These are phyloP conservation scores for Ictalurus punctatus DNA, from an alignment of 2,113 vertebrate genomes.

Conservation along the genomic window DNA sequence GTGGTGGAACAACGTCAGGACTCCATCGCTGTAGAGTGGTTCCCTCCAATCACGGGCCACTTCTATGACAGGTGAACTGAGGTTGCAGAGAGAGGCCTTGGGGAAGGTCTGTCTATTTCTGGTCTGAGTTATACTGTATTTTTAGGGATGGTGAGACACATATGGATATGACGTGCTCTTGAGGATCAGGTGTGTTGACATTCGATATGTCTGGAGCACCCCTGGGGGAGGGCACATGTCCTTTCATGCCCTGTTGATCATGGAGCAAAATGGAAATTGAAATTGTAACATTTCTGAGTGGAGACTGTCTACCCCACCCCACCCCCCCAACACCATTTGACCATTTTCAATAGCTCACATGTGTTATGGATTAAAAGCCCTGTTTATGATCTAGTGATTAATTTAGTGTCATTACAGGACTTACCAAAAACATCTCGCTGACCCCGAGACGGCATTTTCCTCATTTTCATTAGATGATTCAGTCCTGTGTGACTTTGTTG, in stretches of 20 bases:
- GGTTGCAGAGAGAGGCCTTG: slow-evolving; percentile 43
- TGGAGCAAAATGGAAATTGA: slow-evolving; percentile 14
- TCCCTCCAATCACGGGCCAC: slow-evolving; percentile 89
- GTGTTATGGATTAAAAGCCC: slow-evolving; percentile 30
- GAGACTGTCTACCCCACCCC: neutral
- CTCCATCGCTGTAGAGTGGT: slow-evolving; percentile 90
- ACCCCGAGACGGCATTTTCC: neutral
- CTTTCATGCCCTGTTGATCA: slow-evolving; percentile 33
- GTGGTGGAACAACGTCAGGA: slow-evolving; percentile 81
- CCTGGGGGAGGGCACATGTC: slow-evolving; percentile 20
- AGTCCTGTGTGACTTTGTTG: slow-evolving; percentile 30
- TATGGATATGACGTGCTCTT: slow-evolving; percentile 10
- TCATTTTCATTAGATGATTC: slow-evolving; percentile 43
- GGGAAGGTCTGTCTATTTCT: neutral
- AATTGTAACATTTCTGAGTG: slow-evolving; percentile 1
- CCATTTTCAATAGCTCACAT: slow-evolving; percentile 7
- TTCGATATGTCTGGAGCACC: slow-evolving; percentile 7
- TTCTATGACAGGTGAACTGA: slow-evolving; percentile 95
- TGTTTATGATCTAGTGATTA: slow-evolving; percentile 12
- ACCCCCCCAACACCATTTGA: neutral
- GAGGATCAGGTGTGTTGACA: slow-evolving; percentile 27
- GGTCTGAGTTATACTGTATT: slow-evolving; percentile 13
- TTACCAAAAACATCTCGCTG: slow-evolving; percentile 31
- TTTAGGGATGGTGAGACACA: slow-evolving; percentile 11
- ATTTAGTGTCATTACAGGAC: slow-evolving; percentile 9